Conservation (phyloP, 1,140 invertebrate genomes). For the Idris sp. region DNA sequence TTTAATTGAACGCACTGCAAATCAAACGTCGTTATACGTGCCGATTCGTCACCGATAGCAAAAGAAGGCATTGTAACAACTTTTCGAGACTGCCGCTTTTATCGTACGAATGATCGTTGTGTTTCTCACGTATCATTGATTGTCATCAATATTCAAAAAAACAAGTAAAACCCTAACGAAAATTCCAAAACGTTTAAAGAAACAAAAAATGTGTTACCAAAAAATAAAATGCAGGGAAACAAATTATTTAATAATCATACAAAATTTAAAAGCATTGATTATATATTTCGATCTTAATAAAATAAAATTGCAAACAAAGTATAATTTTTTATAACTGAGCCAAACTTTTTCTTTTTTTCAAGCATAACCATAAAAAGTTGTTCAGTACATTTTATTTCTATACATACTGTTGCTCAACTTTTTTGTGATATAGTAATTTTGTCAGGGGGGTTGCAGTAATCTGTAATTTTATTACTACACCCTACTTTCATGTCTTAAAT, state of each 20-base stretch:
- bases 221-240: no score
- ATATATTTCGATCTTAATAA: neutral
- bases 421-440: slow-evolving; percentile 49
- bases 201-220: no score
- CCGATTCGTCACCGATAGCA: slow-evolving; percentile 45
- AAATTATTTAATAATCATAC: no score
- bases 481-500: slow-evolving; percentile 30
- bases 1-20: slow-evolving; percentile 74
- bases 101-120: slow-evolving; percentile 35
- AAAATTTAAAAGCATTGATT: no score
- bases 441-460: slow-evolving; percentile 28
- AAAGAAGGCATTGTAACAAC: slow-evolving; percentile 26
- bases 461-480: slow-evolving; percentile 51
- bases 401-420: slow-evolving; percentile 22
- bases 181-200: no score
- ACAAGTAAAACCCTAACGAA: no score
- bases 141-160: slow-evolving; percentile 30
- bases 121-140: slow-evolving; percentile 27
- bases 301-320: slow-evolving; percentile 2
- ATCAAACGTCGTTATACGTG: slow-evolving; percentile 63
- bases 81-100: slow-evolving; percentile 41
- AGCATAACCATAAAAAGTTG: slow-evolving; percentile 43
- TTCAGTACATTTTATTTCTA: slow-evolving; percentile 44
- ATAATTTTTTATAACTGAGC: slow-evolving; percentile 27
- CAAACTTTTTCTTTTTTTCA: slow-evolving; percentile 36